A percentile compares a stretch with the other conserved stretches of the same genome.
These are phyloP conservation scores for Megastigmus dorsalis DNA, from an alignment of 2,888 invertebrate species.

Conservation along the genomic window DNA sequence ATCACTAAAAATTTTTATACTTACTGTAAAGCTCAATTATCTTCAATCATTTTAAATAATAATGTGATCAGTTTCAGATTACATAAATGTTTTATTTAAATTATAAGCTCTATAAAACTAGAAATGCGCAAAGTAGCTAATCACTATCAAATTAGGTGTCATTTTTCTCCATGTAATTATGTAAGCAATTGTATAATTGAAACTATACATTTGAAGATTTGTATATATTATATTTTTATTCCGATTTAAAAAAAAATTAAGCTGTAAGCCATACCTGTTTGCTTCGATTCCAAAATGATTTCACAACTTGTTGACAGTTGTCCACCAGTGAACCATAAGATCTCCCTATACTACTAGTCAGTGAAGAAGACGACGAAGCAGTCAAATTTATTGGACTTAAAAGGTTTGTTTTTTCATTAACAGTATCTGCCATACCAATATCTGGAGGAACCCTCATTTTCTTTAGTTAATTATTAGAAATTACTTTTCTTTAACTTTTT, in stretches of 20 bases:
- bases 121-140: too few relatives aligned
- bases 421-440: constrained; percentile 59
- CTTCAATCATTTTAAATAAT: not conserved
- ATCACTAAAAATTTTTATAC: too few relatives aligned
- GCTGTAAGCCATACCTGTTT: constrained; percentile 66
- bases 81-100: not conserved
- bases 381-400: constrained; percentile 56
- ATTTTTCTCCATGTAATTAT: too few relatives aligned
- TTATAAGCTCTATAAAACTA: not conserved
- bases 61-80: too few relatives aligned
- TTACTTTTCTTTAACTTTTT: constrained; percentile 6
- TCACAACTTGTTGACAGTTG: constrained; percentile 63
- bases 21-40: too few relatives aligned
- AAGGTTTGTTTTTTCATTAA: constrained; percentile 61
- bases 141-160: too few relatives aligned
- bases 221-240: constrained; percentile 4
- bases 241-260: not conserved
- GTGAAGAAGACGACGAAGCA: constrained; percentile 57
- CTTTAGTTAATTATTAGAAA: constrained; percentile 2
- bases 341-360: constrained; percentile 57
- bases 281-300: constrained; percentile 67
- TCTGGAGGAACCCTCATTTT: constrained; percentile 60
- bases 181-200: too few relatives aligned
- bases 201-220: not conserved
- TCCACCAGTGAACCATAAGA: constrained; percentile 66